Evolutionary conservation across 1,140 invertebrate genomes (phyloP), one percentile per base, ranked within the genome.

Genomic region (Piezodorus guildinii): DNA sequence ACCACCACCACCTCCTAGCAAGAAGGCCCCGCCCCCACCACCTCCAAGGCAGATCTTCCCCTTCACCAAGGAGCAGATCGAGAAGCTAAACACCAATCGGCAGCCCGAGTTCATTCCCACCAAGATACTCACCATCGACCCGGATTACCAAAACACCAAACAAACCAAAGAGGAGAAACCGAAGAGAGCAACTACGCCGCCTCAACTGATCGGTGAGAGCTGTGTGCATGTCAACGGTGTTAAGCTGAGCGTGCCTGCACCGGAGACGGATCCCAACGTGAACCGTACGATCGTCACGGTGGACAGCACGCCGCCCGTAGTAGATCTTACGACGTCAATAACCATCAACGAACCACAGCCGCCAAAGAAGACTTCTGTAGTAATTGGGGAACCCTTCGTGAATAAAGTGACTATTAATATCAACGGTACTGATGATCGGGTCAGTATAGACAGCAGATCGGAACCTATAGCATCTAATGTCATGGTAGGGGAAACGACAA

Each of bases 371-470:
- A 70, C 69, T 3, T 70, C 68, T 12, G 62, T 70, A 0, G 16
- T 65, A 19, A 66, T 69, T 27, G 62, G 65, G 12, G 63, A 65
- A 30, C 63, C 63, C 0, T 64, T 43, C 39, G 21, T 60, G 17
- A 69, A 65, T 73, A 72, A 69, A 65, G 68, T 72, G 12, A 72
- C 71, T 0, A 72, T 72, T n/a, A 72, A 68, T 54, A 70, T 72
- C 2, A 71, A 70, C 25, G 70, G 68, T 2, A 39, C 23, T 43
- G 62, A 63, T 21, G 46, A 51, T 23, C 45, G 44, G n/a, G 60
- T 56, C 2, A 63, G 62, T 27, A 66, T 69, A 58, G 56, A 64
- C 0, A 72, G 68, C 44, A 70, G 71, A 52, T 63, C 66, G 14
- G 67, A 70, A 45, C 49, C 60, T 2, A 68, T 65, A 8, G 63